Evolutionary conservation across 2,888 invertebrate species (phyloP), one percentile per base, ranked within the genome.

Genomic region (Abrostola triplasia): DNA sequence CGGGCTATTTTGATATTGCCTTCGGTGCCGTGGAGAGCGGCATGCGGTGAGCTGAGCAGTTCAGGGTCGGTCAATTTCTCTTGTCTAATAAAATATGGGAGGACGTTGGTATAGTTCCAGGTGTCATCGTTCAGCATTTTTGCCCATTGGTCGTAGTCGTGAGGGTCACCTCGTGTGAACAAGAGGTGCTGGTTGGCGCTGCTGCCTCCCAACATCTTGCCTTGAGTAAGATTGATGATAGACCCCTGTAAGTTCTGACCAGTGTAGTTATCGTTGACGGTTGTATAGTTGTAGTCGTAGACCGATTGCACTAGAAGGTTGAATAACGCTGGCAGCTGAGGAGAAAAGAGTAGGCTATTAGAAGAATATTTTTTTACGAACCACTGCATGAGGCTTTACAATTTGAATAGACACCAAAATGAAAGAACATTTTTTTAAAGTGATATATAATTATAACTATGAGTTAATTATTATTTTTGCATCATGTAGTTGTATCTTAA

Each of bases 221-320:
- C 61, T 10, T 54, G 54, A 11, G 54, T 58, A 9, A 85, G 13
- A 5, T 70, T 62, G 0, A 69, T 52, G 5, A 36, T 49, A 0
- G 54, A 35, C 5, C 63, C 57, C 10, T 68, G 48, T 6, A 73
- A 54, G 54, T 76, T 76, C 47, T 82, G 81, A 9, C 66, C 56
- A 5, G 84, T 62, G 40, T 78, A 76, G 0, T 57, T 38, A 40
- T 86, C 84, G 36, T 83, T 71, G 6, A 67, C 70, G 0, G 85
- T 72, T 0, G 79, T 81, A 35, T 80, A 69, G 41, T 85, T 82
- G 70, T 72, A 84, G 51, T 87, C 87, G n/a, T 73, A 64, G 0
- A 50, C 40, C 0, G 83, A 71, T 5, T 51, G 11, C 0, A 84
- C 77, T 5, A 79, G 47, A 12, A 70, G 52, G 0, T 80, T 12